Conservation (phyloP, 2,113 vertebrate genomes). For the Halcyon senegalensis region DNA sequence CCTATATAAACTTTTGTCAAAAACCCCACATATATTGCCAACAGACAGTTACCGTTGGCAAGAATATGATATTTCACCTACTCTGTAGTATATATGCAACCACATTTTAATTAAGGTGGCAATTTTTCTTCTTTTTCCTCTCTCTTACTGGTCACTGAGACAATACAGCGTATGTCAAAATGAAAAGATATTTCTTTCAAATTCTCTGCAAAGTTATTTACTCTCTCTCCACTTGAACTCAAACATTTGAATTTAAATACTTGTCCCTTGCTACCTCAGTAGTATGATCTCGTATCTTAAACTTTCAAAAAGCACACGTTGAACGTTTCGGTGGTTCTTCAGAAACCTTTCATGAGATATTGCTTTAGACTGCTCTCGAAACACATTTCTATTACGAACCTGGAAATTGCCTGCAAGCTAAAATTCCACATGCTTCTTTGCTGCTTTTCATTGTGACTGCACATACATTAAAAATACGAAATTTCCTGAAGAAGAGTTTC, state of each 20-base stretch:
- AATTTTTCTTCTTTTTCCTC: not conserved
- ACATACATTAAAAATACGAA: not conserved
- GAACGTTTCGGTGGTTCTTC: not conserved
- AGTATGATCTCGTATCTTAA: not conserved
- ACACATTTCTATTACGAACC: not conserved
- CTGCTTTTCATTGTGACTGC: not conserved
- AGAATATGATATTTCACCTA: not conserved
- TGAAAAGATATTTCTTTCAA: not conserved
- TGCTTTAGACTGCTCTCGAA: not conserved
- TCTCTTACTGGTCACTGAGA: not conserved
- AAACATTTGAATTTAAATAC: not conserved
- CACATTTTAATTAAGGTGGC: not conserved
- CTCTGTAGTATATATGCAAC: not conserved
- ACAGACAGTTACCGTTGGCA: not conserved
- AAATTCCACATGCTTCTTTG: not conserved
- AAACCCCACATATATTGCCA: rapidly evolving
- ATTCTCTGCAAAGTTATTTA: not conserved
- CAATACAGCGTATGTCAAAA: not conserved
- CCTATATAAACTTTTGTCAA: not conserved
- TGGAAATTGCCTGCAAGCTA: not conserved
- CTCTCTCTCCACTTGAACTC: not conserved
- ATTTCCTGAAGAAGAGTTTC: not conserved
- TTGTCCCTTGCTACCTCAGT: not conserved
- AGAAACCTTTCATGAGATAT: not conserved
- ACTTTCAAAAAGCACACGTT: not conserved